phyloP scores from a whole-genome alignment of 2,797 vertebrate genomes.

The Oceanodroma leucorhoa region DNA sequence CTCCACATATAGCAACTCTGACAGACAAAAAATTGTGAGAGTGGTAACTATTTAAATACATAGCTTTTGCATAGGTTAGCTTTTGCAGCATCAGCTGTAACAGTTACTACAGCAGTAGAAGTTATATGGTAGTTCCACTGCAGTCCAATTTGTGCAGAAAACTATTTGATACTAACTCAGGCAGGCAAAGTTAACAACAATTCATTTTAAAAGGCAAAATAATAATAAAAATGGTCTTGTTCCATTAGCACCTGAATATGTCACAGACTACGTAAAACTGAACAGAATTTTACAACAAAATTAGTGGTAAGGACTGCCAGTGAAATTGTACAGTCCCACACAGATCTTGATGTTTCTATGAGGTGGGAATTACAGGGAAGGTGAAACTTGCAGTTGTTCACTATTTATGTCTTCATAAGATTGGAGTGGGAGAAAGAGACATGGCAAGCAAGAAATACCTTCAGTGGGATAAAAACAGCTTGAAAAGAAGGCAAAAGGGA shows the following conservation, averaged over 20 bases:
- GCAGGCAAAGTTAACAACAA: background rate
- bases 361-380: background rate
- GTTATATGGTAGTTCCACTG: background rate
- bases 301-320: background rate
- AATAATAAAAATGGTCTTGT: background rate
- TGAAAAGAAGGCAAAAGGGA: background rate
- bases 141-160: background rate
- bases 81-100: background rate
- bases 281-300: background rate
- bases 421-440: background rate
- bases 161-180: background rate
- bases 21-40: background rate
- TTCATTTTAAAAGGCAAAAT: background rate
- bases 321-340: background rate
- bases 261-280: background rate
- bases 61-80: background rate
- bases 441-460: background rate
- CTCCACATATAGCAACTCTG: background rate
- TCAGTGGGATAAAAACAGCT: background rate
- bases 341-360: background rate
- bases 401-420: background rate
- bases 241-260: background rate
- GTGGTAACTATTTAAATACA: background rate
- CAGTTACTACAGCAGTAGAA: background rate
- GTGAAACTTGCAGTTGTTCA: background rate